phyloP scores from a whole-genome alignment of 2,888 invertebrate genomes.

The Serripes groenlandicus region DNA sequence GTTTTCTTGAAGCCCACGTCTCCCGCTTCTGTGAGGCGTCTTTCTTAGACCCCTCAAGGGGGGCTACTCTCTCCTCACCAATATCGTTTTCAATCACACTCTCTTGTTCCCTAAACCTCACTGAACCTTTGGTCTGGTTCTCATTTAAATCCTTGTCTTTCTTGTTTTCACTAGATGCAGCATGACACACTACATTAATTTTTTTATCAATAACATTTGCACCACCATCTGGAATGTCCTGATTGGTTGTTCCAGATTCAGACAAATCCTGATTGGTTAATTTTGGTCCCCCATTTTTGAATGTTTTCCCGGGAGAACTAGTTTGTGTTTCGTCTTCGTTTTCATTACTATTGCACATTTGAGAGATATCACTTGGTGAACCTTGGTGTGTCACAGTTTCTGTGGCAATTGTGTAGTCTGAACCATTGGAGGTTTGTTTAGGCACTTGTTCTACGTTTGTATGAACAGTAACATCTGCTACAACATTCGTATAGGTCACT shows the following conservation, averaged over 20 bases:
- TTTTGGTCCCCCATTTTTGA: background rate
- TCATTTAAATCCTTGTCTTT: slow-evolving; percentile 52
- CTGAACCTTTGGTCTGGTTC: slow-evolving; percentile 54
- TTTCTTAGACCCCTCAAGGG: slow-evolving; percentile 46
- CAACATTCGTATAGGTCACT: slow-evolving; percentile 55
- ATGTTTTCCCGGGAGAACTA: background rate
- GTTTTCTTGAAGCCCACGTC: slow-evolving; percentile 69
- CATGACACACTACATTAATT: background rate
- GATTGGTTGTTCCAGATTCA: background rate
- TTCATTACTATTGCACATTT: slow-evolving; percentile 4
- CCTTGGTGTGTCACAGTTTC: background rate
- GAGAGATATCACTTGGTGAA: background rate
- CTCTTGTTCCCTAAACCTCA: slow-evolving; percentile 38
- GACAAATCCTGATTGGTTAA: background rate
- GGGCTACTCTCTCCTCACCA: slow-evolving; percentile 30
- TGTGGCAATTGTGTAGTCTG: background rate
- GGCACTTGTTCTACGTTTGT: slow-evolving; percentile 4
- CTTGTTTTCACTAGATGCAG: background rate
- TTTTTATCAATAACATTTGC: background rate
- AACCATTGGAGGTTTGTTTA: background rate
- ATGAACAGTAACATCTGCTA: slow-evolving; percentile 62
- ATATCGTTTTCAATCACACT: slow-evolving; percentile 52
- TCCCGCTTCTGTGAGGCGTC: slow-evolving; percentile 58
- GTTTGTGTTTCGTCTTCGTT: background rate
- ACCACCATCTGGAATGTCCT: background rate